Percentiles rank a stretch among this genome's conserved stretches.
These are phyloP conservation scores for Zhengitettix transpicula DNA, from an alignment of 2,888 invertebrate species.

Conservation along the genomic window DNA sequence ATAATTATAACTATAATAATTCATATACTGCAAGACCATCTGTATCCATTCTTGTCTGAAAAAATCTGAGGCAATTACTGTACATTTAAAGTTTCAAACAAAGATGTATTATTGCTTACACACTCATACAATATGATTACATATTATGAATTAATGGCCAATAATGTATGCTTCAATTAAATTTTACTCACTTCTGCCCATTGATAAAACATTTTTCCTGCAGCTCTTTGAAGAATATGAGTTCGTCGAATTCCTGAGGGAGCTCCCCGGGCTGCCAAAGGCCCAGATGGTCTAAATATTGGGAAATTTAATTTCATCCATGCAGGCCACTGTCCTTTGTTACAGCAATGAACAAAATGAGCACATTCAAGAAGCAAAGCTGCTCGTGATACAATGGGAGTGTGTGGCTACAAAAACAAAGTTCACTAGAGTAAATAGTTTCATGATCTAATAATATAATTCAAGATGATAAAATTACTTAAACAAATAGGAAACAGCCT, in stretches of 20 bases:
- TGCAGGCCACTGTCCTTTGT: conserved; percentile 94
- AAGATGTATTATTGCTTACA: too few species aligned
- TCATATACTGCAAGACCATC: too few species aligned
- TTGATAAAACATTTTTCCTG: conserved; percentile 93
- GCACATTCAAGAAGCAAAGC: conserved; percentile 87
- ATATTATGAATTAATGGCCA: too few species aligned
- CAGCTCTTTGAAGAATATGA: conserved; percentile 67
- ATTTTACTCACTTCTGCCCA: conserved; percentile 66
- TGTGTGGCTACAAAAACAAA: conserved; percentile 52
- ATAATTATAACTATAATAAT: too few species aligned
- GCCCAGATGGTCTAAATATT: conserved; percentile 54
- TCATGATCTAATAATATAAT: too few species aligned
- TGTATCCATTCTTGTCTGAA: too few species aligned
- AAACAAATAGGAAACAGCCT: too few species aligned
- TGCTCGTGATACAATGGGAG: conserved; percentile 85
- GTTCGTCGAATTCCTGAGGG: conserved; percentile 44
- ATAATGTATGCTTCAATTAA: too few species aligned
- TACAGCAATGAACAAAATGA: conserved; percentile 92
- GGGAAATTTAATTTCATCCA: conserved; percentile 87
- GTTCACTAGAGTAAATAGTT: not conserved
- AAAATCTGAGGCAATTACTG: too few species aligned
- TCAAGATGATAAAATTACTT: too few species aligned
- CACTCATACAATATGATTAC: too few species aligned
- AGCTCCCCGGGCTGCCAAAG: conserved; percentile 25
- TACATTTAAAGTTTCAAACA: too few species aligned